Conservation (phyloP, 2,888 invertebrate genomes). For the Dasysyrphus tricinctus region DNA sequence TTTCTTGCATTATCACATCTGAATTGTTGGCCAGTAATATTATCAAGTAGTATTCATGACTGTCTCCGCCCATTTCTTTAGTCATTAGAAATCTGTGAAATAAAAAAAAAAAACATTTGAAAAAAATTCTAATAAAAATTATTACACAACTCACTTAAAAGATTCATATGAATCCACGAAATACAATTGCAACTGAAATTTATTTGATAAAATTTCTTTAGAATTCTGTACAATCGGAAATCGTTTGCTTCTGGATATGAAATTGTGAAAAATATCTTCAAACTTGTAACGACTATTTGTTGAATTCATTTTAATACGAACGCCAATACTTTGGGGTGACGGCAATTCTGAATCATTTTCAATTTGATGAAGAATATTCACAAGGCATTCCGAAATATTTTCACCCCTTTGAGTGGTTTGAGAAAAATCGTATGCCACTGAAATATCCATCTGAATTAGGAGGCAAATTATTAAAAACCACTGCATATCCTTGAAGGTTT, state of each 20-base stretch:
- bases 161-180: slow-evolving; percentile 17
- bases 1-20: not conserved
- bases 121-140: not conserved
- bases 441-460: not conserved
- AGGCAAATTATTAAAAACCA: not conserved
- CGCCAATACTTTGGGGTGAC: not conserved
- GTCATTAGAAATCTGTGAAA: not conserved
- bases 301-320: not conserved
- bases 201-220: not conserved
- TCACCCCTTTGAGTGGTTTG: not conserved
- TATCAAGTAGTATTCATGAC: not conserved
- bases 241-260: not conserved
- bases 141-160: not conserved
- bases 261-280: not conserved
- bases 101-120: not conserved
- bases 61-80: not conserved
- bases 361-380: not conserved
- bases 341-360: not conserved
- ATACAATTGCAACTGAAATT: slow-evolving; percentile 1
- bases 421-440: not conserved
- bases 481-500: not conserved
- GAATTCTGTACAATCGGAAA: not conserved
- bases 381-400: not conserved
- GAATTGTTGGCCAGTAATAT: not conserved
- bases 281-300: not conserved